Evolutionary conservation across 2,797 vertebrate genomes (phyloP).

Genomic region (Pseudotriccus pelzelni): DNA sequence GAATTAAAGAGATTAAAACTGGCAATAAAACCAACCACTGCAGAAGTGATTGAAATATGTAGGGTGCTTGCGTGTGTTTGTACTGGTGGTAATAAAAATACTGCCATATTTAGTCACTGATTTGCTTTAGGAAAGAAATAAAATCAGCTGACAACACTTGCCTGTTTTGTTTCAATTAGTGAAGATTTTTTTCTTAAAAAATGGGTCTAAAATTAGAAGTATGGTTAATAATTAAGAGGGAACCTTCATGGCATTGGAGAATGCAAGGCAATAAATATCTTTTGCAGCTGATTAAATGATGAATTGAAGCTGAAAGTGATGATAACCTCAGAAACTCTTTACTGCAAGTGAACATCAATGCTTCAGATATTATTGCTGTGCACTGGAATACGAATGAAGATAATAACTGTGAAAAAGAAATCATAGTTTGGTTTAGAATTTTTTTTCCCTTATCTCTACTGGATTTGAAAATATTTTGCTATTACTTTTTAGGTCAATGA

Average conservation of each 20-base stretch:
- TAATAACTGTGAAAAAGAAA: background rate
- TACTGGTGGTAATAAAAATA: slow-evolving; percentile 20
- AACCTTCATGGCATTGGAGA: background rate
- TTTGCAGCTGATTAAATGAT: background rate
- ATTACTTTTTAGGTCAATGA: background rate
- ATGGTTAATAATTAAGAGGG: slow-evolving; percentile 16
- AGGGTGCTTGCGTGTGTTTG: background rate
- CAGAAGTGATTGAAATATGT: slow-evolving; percentile 38
- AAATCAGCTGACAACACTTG: background rate
- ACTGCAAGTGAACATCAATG: background rate
- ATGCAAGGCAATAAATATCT: background rate
- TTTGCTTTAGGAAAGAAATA: slow-evolving; percentile 30
- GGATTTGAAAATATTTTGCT: background rate
- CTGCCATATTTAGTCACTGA: slow-evolving; percentile 4
- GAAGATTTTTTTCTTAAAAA: background rate
- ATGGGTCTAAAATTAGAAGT: background rate
- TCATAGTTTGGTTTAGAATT: background rate
- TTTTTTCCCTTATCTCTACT: background rate
- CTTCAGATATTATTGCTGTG: background rate
- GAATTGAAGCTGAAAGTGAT: background rate
- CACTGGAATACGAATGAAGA: background rate
- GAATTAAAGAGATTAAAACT: slow-evolving; percentile 50
- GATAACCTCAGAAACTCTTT: slow-evolving; percentile 3
- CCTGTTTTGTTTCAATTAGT: background rate
- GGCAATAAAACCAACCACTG: slow-evolving; percentile 49